Base-by-base conservation (phyloP, 2,888 invertebrate genomes). In the Tineola bisselliella region DNA sequence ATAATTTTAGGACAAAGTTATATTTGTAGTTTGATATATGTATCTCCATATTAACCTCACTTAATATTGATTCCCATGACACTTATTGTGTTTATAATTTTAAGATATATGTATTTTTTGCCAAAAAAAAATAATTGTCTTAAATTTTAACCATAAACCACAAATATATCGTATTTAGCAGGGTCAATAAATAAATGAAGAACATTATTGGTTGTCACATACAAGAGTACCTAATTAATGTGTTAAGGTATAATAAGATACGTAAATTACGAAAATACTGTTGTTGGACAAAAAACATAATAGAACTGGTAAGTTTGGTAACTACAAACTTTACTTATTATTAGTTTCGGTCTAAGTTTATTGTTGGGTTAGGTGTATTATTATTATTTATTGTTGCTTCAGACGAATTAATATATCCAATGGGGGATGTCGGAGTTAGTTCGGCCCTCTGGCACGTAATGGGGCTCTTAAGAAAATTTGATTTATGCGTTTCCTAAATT, bases 321-420 rank as follows among this genome's bases (percentile, higher is more conserved):
- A 58, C 58, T 58, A 33, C 33, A 57, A 58, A 58, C 58, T 58
- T 58, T 58, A 5, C 58, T 58, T 58, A 58, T 58, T 58, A 58
- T 58, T 25, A 58, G 58, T 58, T 58, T 58, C 15, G 33, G 15
- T 19, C 30, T 15, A 15, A 58, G 58, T 56, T 48, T 48, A 48
- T 17, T 48, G 48, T 48, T 48, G 15, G 48, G 48, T 48, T 56
- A 56, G 25, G 56, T 19, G 33, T 58, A 58, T 58, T 58, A 58
- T 58, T 58, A 58, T 58, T 58, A 58, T 58, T 58, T 58, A 58
- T 58, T 58, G 33, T 58, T 15, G 58, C 2, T 30, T 58, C n/a
- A 58, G 33, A 58, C 33, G 58, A 58, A 58, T 58, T 58, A 58
- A 58, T 58, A 58, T 33, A 58, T 58, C 58, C 58, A 58, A 33